Percentiles rank a stretch among this genome's conserved stretches.
phyloP scores from a whole-genome alignment of 2,888 invertebrate species.

The Stratiomys singularior region DNA sequence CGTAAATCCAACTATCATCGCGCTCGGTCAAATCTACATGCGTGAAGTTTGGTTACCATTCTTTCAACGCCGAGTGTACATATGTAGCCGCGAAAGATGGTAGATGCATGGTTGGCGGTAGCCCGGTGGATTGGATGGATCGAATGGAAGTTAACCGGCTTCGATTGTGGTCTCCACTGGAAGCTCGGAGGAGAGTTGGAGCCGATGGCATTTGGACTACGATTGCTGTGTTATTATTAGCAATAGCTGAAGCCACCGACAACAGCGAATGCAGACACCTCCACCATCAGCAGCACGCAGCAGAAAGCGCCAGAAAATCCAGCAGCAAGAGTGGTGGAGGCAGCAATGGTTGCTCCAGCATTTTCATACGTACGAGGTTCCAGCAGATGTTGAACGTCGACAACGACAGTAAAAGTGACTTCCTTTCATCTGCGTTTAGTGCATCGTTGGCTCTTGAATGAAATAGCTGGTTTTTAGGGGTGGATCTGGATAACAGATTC shows the following conservation, averaged over 20 bases:
- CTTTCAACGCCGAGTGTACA: conserved; percentile 12
- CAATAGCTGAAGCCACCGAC: not conserved
- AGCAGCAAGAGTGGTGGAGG: conserved; percentile 18
- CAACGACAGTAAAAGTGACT: conserved; percentile 39
- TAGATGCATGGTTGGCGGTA: no score
- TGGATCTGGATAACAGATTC: conserved; percentile 26
- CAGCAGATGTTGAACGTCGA: not conserved
- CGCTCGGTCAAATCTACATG: no score
- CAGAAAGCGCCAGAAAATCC: conserved; percentile 11
- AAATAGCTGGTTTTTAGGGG: conserved; percentile 60
- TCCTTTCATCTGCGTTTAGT: conserved; percentile 56
- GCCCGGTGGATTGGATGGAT: conserved; percentile 6
- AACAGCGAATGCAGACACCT: conserved; percentile 17
- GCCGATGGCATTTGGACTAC: conserved; percentile 36
- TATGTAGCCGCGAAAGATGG: not conserved
- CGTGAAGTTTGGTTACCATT: not conserved
- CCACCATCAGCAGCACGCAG: conserved; percentile 16
- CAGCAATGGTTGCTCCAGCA: not conserved
- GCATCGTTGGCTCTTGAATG: conserved; percentile 65
- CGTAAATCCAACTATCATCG: no score
- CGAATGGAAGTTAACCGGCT: conserved; percentile 36
- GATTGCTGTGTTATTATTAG: conserved; percentile 28
- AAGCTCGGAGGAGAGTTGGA: conserved; percentile 33
- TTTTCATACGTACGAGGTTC: not conserved
- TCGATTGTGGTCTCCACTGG: conserved; percentile 33